A percentile compares a stretch with the other conserved stretches of the same genome.
phyloP scores from a whole-genome alignment of 1,140 invertebrate genomes.

The Dendroctonus ponderosae region DNA sequence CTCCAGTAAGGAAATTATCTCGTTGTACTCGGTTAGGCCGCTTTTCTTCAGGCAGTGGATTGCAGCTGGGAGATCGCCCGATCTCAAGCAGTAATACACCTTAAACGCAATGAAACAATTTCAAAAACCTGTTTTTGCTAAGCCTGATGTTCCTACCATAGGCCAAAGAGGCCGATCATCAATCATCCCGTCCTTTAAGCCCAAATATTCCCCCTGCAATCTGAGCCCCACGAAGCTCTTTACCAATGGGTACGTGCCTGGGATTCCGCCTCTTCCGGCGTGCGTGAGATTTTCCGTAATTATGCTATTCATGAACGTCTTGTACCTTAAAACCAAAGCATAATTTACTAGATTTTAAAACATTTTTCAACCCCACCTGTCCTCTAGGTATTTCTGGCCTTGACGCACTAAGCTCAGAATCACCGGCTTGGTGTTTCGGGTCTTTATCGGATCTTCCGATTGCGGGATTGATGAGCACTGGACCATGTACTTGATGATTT shows the following conservation, averaged over 20 bases:
- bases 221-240: conserved; percentile 81
- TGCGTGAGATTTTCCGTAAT: conserved; percentile 75
- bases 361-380: conserved; percentile 56
- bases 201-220: conserved; percentile 58
- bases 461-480: conserved; percentile 68
- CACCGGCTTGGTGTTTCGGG: conserved; percentile 63
- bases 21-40: conserved; percentile 59
- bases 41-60: conserved; percentile 71
- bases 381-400: conserved; percentile 81
- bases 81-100: conserved; percentile 81
- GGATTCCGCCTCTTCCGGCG: conserved; percentile 80
- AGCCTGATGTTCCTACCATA: conserved; percentile 56
- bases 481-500: conserved; percentile 79
- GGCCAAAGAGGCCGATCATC: conserved; percentile 87
- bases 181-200: conserved; percentile 71
- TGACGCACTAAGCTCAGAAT: conserved; percentile 73
- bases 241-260: conserved; percentile 81
- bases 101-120: neutral
- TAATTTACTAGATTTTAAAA: conserved; percentile 13
- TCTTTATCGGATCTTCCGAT: conserved; percentile 68
- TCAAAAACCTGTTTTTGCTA: neutral
- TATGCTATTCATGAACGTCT: conserved; percentile 80
- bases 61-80: conserved; percentile 82
- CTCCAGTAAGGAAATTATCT: conserved; percentile 66
- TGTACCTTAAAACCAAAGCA: conserved; percentile 61